Percentiles rank a stretch among this genome's conserved stretches.
Conservation (phyloP, 2,797 vertebrate species). For the Neoniphon sammara region DNA sequence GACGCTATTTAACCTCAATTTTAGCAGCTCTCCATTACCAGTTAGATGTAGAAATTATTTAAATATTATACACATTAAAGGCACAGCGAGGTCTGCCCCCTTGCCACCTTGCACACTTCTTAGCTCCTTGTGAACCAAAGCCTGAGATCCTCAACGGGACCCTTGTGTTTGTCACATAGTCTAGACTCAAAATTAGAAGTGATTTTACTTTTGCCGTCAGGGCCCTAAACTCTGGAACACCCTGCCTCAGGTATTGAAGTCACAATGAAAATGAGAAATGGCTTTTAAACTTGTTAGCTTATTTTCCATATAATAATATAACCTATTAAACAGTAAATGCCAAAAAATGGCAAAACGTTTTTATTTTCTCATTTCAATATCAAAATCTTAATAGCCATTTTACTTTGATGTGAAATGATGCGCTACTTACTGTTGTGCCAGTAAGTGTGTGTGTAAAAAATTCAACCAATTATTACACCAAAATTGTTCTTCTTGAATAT, state of each 20-base stretch:
- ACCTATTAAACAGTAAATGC: neutral
- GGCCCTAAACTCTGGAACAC: neutral
- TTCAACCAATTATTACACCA: too few relatives aligned
- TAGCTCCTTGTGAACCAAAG: constrained; percentile 29
- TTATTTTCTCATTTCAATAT: too few relatives aligned
- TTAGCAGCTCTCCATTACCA: constrained; percentile 51
- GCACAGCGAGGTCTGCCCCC: constrained; percentile 27
- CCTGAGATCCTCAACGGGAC: constrained; percentile 11
- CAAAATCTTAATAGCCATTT: too few relatives aligned
- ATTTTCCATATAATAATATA: constrained; percentile 18
- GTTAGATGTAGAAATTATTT: constrained; percentile 67
- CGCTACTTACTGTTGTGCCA: too few relatives aligned
- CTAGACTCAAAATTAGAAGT: constrained; percentile 27
- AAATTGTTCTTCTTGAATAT: too few relatives aligned
- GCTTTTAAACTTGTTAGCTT: constrained; percentile 1
- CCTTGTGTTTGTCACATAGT: constrained; percentile 23
- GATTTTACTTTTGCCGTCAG: constrained; percentile 32
- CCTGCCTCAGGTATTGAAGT: constrained; percentile 5
- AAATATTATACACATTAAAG: constrained; percentile 54
- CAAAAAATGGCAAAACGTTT: constrained; percentile 8
- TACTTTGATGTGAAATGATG: too few relatives aligned
- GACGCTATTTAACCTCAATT: constrained; percentile 51
- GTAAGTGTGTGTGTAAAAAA: too few relatives aligned
- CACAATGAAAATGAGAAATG: constrained; percentile 7
- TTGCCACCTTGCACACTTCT: constrained; percentile 18